Base-by-base conservation (phyloP, 2,113 vertebrate species). In the Spea multiplicata region DNA sequence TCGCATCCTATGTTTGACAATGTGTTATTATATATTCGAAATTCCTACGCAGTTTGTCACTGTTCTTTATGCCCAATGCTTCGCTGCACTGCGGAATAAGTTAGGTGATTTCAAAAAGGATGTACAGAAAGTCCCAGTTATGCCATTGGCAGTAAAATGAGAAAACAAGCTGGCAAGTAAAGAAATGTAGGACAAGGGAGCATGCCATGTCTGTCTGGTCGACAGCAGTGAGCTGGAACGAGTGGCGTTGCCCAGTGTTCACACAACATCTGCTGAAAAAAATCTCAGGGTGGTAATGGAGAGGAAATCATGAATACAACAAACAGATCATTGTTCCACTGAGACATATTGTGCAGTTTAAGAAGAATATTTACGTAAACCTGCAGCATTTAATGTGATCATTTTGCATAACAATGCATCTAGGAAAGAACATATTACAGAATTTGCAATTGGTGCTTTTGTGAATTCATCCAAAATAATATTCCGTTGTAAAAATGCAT, bases 181-280 rank as follows among this genome's bases (percentile, higher is more conserved):
- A 59, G n/a, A 61, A 66, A 17, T 55, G 65, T 47, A 47, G 65
- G 5, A 49, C 50, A 68, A n/a, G 59, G 53, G 47, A 59, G 52
- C 45, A 66, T 68, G 66, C 65, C 52, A 47, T 75, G 62, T 13
- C 5, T 16, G 49, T 55, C 7, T 66, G 64, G 64, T 59, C 53
- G 65, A 50, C 50, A 59, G 52, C 66, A 76, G 30, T 30, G 52
- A 69, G 10, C 45, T 57, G 66, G 16, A 61, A 69, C 66, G 30
- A 66, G 48, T 49, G 45, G 53, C 12, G 69, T 52, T 61, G 53
- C 75, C 66, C 66, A 76, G 12, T 76, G 74, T 49, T 59, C 50
- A 76, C 46, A 68, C n/a, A 74, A 66, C 75, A 76, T 76, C 75
- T 76, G 75, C 75, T 45, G 46, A 8, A 44, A 59, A 30, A 30